Evolutionary conservation across 2,888 invertebrate genomes (phyloP).

Genomic region (Tigriopus californicus): DNA sequence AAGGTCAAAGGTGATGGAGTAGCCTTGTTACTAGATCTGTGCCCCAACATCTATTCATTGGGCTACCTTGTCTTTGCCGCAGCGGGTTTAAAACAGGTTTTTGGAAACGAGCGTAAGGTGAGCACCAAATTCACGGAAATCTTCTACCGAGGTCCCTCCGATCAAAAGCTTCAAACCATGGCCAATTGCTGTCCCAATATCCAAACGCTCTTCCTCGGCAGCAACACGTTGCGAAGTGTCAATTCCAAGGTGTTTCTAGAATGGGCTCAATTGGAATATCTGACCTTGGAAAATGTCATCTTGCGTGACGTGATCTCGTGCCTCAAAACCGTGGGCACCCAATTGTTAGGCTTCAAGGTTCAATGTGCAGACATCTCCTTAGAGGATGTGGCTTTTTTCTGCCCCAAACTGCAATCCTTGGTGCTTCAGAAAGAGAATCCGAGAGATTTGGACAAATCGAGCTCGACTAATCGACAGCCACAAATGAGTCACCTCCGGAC

Average conservation of each 20-base stretch:
- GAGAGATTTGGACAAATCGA: not conserved
- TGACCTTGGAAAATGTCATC: constrained; percentile 12
- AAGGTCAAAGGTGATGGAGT: constrained; percentile 15
- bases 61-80: constrained; percentile 16
- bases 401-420: constrained; percentile 4
- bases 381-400: constrained; percentile 3
- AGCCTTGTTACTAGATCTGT: not conserved
- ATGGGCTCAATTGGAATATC: constrained; percentile 7
- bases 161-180: constrained; percentile 14
- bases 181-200: constrained; percentile 4
- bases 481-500: not conserved
- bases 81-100: constrained; percentile 14
- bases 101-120: constrained; percentile 10
- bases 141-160: constrained; percentile 14
- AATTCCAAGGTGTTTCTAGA: constrained; percentile 2
- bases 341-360: constrained; percentile 9
- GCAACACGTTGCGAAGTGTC: constrained; percentile 7
- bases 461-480: not conserved
- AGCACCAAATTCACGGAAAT: constrained; percentile 15
- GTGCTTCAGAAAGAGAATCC: constrained; percentile 14
- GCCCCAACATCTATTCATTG: constrained; percentile 11
- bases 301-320: constrained; percentile 7
- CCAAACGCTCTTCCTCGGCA: constrained; percentile 13
- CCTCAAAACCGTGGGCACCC: constrained; percentile 9
- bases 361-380: constrained; percentile 10